Conservation (phyloP, 2,113 vertebrate genomes). For the Platycercus adscitus region DNA sequence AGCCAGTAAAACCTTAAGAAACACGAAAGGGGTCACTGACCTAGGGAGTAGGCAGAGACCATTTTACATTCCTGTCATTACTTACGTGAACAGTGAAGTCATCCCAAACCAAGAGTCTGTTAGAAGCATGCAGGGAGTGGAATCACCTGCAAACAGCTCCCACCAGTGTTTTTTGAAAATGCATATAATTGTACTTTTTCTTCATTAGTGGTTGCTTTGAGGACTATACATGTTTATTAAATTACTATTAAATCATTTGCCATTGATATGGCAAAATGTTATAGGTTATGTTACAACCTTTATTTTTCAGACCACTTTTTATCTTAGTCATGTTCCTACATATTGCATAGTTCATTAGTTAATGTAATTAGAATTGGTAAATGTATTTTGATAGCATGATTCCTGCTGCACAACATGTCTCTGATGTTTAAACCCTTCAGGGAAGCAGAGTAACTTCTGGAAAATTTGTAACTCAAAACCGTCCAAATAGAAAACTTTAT, state of each 20-base stretch:
- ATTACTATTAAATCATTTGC: not conserved
- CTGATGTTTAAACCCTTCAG: not conserved
- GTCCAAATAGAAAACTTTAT: not conserved
- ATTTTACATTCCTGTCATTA: not conserved
- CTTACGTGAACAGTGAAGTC: not conserved
- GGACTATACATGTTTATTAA: not conserved
- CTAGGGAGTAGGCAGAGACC: not conserved
- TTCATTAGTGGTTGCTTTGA: not conserved
- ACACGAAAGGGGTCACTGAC: not conserved
- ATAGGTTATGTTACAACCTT: not conserved
- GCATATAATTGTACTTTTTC: not conserved
- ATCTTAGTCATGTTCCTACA: not conserved
- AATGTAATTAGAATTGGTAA: not conserved
- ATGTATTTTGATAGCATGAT: not conserved
- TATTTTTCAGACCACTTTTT: not conserved
- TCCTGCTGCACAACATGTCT: not conserved
- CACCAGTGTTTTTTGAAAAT: not conserved
- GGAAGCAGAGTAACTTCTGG: not conserved
- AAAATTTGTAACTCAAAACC: not conserved
- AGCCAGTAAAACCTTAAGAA: not conserved
- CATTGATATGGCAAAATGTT: not conserved
- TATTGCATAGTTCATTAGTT: not conserved
- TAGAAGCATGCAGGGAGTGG: not conserved
- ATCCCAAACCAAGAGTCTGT: not conserved
- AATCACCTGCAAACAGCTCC: not conserved